Evolutionary conservation across 2,888 invertebrate genomes (phyloP).

Genomic region (Parapristionchus giblindavisi): DNA sequence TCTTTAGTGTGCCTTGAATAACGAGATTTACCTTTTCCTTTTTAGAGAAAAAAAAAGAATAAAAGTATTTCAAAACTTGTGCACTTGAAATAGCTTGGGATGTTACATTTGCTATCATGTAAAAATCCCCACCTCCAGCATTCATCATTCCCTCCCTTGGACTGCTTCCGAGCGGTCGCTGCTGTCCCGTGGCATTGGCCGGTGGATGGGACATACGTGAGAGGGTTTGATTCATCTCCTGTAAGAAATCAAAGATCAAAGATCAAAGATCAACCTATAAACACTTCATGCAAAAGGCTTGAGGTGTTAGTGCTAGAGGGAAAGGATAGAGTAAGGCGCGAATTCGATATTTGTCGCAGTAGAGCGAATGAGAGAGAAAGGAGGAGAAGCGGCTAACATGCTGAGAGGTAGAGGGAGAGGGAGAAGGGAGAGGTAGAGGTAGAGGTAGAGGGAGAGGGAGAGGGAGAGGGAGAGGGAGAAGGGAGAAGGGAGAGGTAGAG

Average conservation of each 20-base stretch:
- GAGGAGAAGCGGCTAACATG: background rate
- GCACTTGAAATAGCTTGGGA: no score
- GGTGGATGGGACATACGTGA: conserved; percentile 36
- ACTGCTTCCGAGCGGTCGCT: background rate
- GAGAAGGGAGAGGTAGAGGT: no score
- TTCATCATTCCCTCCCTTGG: background rate
- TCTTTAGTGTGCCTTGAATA: no score
- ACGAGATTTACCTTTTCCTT: no score
- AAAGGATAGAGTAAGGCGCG: conserved; percentile 2
- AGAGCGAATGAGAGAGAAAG: background rate
- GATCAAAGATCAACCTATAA: background rate
- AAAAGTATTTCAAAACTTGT: no score
- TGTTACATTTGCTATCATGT: no score
- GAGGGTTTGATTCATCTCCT: conserved; percentile 34
- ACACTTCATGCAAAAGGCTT: background rate
- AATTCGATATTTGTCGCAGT: background rate
- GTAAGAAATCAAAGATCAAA: background rate
- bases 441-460: no score
- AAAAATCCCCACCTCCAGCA: no score
- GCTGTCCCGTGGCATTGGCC: background rate
- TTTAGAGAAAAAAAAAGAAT: no score
- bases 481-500: no score
- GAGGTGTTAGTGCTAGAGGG: background rate
- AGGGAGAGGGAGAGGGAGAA: background rate
- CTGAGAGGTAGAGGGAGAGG: background rate